Evolutionary conservation across 2,888 invertebrate species (phyloP).

Genomic region (Leucophenga montana): DNA sequence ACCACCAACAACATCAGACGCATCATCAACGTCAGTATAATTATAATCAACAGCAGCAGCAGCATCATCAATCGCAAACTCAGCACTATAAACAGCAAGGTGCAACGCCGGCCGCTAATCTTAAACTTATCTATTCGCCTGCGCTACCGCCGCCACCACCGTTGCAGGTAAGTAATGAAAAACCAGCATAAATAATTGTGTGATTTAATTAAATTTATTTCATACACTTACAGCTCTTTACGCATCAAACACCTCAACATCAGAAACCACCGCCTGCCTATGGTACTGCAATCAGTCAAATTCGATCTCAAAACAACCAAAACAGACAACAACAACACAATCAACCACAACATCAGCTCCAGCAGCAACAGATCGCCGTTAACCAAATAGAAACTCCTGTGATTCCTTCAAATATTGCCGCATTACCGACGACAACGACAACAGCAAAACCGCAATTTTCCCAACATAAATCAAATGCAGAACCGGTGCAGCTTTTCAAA

Average conservation of each 20-base stretch:
- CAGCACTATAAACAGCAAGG: conserved; percentile 43
- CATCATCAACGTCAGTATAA: conserved; percentile 50
- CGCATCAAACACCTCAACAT: conserved; percentile 66
- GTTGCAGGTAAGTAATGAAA: conserved; percentile 60
- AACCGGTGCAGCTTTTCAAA: conserved; percentile 29
- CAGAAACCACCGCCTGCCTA: conserved; percentile 73
- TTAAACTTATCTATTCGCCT: conserved; percentile 63
- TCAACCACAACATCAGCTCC: conserved; percentile 18
- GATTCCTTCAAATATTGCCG: conserved; percentile 30
- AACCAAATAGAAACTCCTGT: conserved; percentile 55
- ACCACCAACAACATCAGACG: conserved; percentile 31
- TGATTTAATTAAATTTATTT: conserved; percentile 12
- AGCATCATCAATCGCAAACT: conserved; percentile 47
- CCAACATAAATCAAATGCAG: conserved; percentile 25
- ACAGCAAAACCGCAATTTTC: conserved; percentile 42
- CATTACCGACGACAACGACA: conserved; percentile 42
- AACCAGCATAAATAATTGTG: not conserved
- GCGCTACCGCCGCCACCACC: conserved; percentile 66
- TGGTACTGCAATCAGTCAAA: conserved; percentile 73
- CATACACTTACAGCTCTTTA: conserved; percentile 59
- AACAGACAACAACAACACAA: conserved; percentile 50
- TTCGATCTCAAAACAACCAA: conserved; percentile 73
- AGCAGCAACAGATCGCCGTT: conserved; percentile 40
- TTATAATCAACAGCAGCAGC: conserved; percentile 36
- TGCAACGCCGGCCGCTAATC: conserved; percentile 48